Base-by-base conservation (phyloP, 2,113 vertebrate species). In the Raphicerus campestris region DNA sequence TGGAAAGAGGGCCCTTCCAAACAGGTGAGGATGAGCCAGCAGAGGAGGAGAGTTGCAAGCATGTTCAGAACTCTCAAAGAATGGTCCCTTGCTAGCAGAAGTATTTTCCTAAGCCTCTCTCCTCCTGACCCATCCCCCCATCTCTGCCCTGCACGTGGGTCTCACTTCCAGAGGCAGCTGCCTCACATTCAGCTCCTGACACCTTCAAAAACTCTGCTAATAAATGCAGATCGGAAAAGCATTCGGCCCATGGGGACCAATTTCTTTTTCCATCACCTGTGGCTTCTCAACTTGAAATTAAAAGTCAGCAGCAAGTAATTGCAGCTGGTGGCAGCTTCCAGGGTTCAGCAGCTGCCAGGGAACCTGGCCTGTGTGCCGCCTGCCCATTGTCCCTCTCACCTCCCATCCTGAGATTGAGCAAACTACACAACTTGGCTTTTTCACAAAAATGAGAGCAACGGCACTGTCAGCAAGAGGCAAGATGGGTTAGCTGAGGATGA, bases 201-300 rank as follows among this genome's bases (percentile, higher is more conserved):
- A 96, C 97, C 84, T 93, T 92, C 6, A 13, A 97, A 97, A 96
- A 96, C 96, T 92, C 96, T 97, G 97, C 93, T 97, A 98, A 97
- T 95, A 97, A 96, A 96, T 93, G 61, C 85, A 83, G 90, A 53
- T 70, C 97, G 42, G 90, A 96, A 97, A 98, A 95, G 97, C 35
- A 7, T 81, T 83, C 92, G 85, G 60, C 98, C 98, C 98, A 85
- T 91, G 89, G 98, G 98, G 98, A 99, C 98, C 98, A 98, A 98
- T 98, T 98, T 98, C 98, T 98, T 99, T 99, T 98, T 98, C 98
- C 98, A 96, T 97, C 98, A 98, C 98, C 98, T 97, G 89, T 98
- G 98, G 96, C 98, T 98, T 97, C 97, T 61, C 96, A 93, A 94
- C 70, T 87, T 97, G 96, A 98, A 98, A 98, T 97, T 87, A 83